Evolutionary conservation across 2,888 invertebrate species (phyloP).

Genomic region (Cartodere bifasciata): DNA sequence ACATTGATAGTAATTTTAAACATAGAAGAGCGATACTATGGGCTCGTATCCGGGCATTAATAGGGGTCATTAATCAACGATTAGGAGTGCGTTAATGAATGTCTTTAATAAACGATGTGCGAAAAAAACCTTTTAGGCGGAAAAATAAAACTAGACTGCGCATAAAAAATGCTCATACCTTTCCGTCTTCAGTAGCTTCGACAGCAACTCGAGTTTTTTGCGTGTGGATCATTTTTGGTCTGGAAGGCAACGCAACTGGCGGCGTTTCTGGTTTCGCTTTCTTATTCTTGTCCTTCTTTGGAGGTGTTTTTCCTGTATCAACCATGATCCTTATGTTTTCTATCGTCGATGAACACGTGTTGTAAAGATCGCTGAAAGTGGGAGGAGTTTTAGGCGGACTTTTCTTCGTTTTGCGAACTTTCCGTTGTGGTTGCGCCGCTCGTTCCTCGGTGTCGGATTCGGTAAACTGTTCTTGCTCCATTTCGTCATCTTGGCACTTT

Average conservation of each 20-base stretch:
- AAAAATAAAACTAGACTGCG: no score
- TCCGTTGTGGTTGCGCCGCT: no score
- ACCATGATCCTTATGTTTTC: constrained; percentile 38
- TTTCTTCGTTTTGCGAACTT: no score
- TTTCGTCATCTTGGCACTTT: constrained; percentile 19
- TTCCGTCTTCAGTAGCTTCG: constrained; percentile 40
- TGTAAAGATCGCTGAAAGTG: constrained; percentile 35
- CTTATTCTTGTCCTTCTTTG: constrained; percentile 24
- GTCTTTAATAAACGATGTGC: no score
- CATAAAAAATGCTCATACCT: no score
- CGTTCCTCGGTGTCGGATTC: no score
- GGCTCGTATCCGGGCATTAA: no score
- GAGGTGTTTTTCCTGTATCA: constrained; percentile 31
- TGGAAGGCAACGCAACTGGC: constrained; percentile 34
- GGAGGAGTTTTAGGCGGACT: constrained; percentile 21
- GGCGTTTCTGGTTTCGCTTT: constrained; percentile 26
- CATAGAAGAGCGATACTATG: no score
- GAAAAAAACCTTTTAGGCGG: no score
- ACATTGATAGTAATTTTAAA: no score
- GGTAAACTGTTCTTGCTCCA: constrained; percentile 17
- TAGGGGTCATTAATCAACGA: no score
- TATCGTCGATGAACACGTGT: constrained; percentile 36
- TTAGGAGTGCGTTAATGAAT: no score
- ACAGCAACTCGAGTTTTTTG: constrained; percentile 47
- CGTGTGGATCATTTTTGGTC: constrained; percentile 69